Evolutionary conservation across 2,888 invertebrate genomes (phyloP), one percentile per base, ranked within the genome.

Genomic region (Acleris holmiana): DNA sequence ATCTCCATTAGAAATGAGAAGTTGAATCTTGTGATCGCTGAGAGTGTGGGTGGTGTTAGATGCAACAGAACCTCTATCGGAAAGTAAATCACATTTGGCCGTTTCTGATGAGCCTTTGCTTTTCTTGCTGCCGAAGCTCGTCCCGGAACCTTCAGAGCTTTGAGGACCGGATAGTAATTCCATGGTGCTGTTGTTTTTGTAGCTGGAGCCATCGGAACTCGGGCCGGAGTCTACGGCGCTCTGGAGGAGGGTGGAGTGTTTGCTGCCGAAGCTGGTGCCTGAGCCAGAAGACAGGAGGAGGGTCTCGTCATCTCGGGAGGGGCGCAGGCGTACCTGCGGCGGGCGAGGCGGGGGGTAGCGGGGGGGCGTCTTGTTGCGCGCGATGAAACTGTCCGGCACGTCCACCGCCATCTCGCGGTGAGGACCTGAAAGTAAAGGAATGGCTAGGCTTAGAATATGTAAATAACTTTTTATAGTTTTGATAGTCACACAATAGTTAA

Each of bases 381-480:
- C 97, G 81, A 98, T 95, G 93, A 98, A 98, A 79, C 96, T 96
- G 86, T 98, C 98, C 82, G 99, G 99, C 79, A 98, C 98, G 93
- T 99, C 99, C 88, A 99, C 98, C 85, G 99, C 98, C 97, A 99
- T 98, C 95, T 99, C 99, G 85, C 99, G 96, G 94, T 98, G 98
- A 82, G 97, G 97, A 88, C 96, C 96, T 94, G 90, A 69, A 93
- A 91, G 46, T 50, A 53, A 66, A 71, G 2, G 69, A 59, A 25
- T 41, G 50, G 41, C 10, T 29, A 4, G 41, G 23, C 23, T 55
- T 23, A 55, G 23, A 13, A 23, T n/a, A 15, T 17, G 17, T 2
- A 4, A 15, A 1, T 44, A 15, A 44, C 0, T 44, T n/a, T 15
- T n/a, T 5, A 18, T 47, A 19, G n/a, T 19, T 7, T 17, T 7